Base-by-base conservation (phyloP, 2,888 invertebrate genomes). In the Lasioglossum villosulum region DNA sequence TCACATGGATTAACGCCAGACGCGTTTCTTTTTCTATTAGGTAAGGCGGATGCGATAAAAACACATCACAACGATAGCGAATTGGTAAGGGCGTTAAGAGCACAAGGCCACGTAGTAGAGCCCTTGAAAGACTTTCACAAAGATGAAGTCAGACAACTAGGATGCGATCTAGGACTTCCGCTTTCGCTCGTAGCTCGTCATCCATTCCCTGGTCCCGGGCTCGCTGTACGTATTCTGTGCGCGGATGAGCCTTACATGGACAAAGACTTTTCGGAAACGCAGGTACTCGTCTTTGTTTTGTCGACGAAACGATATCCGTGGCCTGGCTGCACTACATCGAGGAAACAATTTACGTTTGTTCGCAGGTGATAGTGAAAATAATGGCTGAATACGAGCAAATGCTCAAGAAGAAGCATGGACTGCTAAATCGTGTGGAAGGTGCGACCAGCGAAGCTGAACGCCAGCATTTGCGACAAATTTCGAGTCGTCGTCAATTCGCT, bases 41-140 rank as follows among this genome's bases (percentile, higher is more conserved):
- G 96, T 92, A 98, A 98, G 96, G 99, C 99, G 0, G 98, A 99
- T 93, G 98, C 98, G 45, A 99, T 99, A 94, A 99, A 99, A 96
- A 99, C 99, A 42, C 99, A 99, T 95, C 99, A 99, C 96, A 99
- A 99, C 95, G 99, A 99, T 95, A 99, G 99, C 19, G 99, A 98
- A 94, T 96, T 99, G 82, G 99, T 99, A 82, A 96, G 98, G 91
- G 96, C 97, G 91, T 95, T 97, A 91, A 95, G 97, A 66, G 96
- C 96, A 81, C 96, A 97, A 82, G 99, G 99, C 19, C 96, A 98
- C 79, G 99, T 99, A 34, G 98, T 99, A 19, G 99, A 99, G 95
- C 99, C 99, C n/a, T 96, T 99, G 81, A 98, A 97, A 95, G 99
- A 99, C 96, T 99, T 99, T 95, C 99, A 99, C 95, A 99, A 99